A percentile compares a stretch with the other conserved stretches of the same genome.
These are phyloP conservation scores for Drosophila mayri DNA, from an alignment of 1,140 invertebrate species.

Conservation along the genomic window DNA sequence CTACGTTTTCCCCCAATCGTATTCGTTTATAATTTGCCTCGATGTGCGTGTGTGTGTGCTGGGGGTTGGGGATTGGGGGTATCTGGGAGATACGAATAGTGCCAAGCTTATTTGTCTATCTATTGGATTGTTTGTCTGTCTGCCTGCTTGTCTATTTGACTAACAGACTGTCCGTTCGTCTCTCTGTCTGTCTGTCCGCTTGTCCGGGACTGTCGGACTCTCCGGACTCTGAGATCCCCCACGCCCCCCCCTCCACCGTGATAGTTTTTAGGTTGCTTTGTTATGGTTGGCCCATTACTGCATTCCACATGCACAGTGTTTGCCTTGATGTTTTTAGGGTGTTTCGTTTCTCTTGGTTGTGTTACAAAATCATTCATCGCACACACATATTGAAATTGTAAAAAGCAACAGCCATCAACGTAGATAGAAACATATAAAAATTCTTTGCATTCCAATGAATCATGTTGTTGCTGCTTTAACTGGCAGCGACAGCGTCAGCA, in stretches of 20 bases:
- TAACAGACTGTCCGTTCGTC: conserved; percentile 49
- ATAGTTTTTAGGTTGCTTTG: conserved; percentile 56
- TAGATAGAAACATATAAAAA: conserved; percentile 82
- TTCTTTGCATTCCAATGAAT: conserved; percentile 83
- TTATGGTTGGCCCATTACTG: conserved; percentile 80
- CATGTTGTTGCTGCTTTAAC: conserved; percentile 62
- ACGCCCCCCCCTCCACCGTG: conserved; percentile 3
- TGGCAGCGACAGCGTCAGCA: conserved; percentile 48
- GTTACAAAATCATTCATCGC: conserved; percentile 82
- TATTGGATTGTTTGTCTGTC: conserved; percentile 66
- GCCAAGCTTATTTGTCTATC: conserved; percentile 77
- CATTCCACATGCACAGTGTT: conserved; percentile 81
- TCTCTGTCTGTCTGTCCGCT: conserved; percentile 20
- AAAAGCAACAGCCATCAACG: conserved; percentile 65
- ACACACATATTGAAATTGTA: conserved; percentile 75
- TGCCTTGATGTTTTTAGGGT: conserved; percentile 82
- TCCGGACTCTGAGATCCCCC: background rate
- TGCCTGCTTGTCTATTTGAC: conserved; percentile 59
- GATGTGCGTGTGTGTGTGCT: conserved; percentile 5
- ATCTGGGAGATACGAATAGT: conserved; percentile 66
- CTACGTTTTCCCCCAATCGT: conserved; percentile 12
- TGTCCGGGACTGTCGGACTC: conserved; percentile 19
- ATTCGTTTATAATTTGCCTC: conserved; percentile 47
- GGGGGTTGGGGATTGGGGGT: conserved; percentile 24
- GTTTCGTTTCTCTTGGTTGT: conserved; percentile 70